phyloP scores from a whole-genome alignment of 2,888 invertebrate species.

The Sympetrum striolatum region DNA sequence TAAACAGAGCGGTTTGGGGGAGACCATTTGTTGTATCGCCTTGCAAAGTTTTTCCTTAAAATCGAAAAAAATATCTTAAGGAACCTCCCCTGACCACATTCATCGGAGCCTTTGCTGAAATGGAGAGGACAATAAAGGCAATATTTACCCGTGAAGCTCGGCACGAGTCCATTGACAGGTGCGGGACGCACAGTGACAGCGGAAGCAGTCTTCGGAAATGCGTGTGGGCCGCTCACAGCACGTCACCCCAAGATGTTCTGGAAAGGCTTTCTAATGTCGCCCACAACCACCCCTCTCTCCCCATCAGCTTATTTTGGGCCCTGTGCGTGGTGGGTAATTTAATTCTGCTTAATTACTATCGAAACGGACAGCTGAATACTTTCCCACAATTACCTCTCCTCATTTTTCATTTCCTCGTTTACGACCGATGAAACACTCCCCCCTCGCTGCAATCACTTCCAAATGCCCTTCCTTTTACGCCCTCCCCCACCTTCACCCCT shows the following conservation, averaged over 20 bases:
- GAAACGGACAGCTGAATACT: constrained; percentile 30
- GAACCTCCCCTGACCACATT: too few species aligned
- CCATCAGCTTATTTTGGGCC: constrained; percentile 14
- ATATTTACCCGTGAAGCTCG: neutral
- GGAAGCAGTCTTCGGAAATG: neutral
- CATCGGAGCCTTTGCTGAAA: too few species aligned
- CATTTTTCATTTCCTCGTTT: constrained; percentile 35
- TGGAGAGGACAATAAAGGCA: too few species aligned
- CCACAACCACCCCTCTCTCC: neutral
- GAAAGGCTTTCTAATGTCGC: neutral
- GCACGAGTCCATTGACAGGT: neutral
- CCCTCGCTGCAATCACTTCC: neutral
- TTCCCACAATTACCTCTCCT: constrained; percentile 39
- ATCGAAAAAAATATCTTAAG: too few species aligned
- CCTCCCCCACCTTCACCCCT: too few species aligned
- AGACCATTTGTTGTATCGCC: too few species aligned
- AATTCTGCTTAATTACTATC: constrained; percentile 24
- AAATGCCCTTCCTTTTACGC: neutral
- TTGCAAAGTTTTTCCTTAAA: too few species aligned
- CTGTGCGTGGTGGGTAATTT: constrained; percentile 29
- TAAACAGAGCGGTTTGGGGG: too few species aligned
- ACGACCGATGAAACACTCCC: neutral
- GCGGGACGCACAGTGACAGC: neutral
- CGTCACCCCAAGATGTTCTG: neutral
- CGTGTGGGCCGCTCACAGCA: neutral